Conservation (phyloP, 2,888 invertebrate genomes). For the Callyntrura sp. region DNA sequence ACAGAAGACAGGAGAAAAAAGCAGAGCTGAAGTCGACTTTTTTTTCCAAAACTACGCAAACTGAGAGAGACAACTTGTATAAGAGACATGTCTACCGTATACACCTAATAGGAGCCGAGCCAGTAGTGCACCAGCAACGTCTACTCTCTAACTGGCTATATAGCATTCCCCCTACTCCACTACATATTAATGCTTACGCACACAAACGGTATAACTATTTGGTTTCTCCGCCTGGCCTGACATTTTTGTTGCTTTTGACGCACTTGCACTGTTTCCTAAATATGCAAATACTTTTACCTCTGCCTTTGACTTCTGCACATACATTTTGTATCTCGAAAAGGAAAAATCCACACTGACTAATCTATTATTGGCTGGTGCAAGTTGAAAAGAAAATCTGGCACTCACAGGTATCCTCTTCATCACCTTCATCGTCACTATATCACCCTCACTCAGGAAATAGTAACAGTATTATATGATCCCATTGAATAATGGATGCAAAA, state of each 20-base stretch:
- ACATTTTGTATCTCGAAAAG: neutral
- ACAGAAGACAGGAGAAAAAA: constrained; percentile 19
- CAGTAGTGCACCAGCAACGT: too few species aligned
- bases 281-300: constrained; percentile 39
- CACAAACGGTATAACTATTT: neutral
- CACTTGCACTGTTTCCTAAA: neutral
- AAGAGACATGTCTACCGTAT: neutral
- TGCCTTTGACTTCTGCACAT: neutral
- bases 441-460: constrained; percentile 16
- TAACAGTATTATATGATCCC: constrained; percentile 38
- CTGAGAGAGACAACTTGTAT: constrained; percentile 18
- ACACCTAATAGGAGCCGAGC: too few species aligned
- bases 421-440: neutral
- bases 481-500: constrained; percentile 11
- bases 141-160: too few species aligned
- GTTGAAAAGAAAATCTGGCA: neutral
- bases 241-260: neutral
- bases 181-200: neutral
- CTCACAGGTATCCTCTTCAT: neutral
- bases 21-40: constrained; percentile 8
- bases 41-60: constrained; percentile 5
- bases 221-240: neutral
- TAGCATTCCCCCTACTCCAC: too few species aligned
- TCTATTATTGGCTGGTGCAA: constrained; percentile 20
- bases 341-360: constrained; percentile 25